phyloP scores from a whole-genome alignment of 2,888 invertebrate species.

The Sepioteuthis lessoniana region DNA sequence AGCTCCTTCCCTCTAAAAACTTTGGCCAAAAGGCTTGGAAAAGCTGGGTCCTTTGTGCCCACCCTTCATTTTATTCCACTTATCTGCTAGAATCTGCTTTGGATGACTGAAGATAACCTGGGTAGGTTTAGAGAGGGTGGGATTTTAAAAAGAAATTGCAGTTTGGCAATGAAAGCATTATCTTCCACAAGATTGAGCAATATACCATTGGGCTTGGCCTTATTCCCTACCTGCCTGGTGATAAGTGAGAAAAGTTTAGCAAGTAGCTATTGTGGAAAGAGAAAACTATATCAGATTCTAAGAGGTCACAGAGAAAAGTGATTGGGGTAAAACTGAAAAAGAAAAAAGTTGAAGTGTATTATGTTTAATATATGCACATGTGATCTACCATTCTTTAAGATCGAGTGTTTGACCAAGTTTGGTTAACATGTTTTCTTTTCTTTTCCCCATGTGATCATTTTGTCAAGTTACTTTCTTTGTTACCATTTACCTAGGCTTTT shows the following conservation, averaged over 20 bases:
- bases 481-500: no score
- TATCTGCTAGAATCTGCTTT: slow-evolving; percentile 3
- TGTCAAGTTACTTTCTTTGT: no score
- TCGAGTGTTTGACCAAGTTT: no score
- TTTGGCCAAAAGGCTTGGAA: slow-evolving; percentile 5
- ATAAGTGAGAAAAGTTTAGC: slow-evolving; percentile 10
- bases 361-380: no score
- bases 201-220: neutral
- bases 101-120: neutral
- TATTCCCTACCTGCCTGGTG: neutral
- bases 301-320: no score
- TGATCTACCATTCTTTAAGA: no score
- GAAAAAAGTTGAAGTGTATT: no score
- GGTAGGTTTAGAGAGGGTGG: neutral
- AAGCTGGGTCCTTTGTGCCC: neutral
- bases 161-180: neutral
- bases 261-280: neutral
- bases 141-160: neutral
- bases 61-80: neutral
- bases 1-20: neutral
- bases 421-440: no score
- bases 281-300: no score
- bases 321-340: no score
- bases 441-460: no score
- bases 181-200: slow-evolving; percentile 33